phyloP scores from a whole-genome alignment of 2,797 vertebrate species.

The Labroides dimidiatus region DNA sequence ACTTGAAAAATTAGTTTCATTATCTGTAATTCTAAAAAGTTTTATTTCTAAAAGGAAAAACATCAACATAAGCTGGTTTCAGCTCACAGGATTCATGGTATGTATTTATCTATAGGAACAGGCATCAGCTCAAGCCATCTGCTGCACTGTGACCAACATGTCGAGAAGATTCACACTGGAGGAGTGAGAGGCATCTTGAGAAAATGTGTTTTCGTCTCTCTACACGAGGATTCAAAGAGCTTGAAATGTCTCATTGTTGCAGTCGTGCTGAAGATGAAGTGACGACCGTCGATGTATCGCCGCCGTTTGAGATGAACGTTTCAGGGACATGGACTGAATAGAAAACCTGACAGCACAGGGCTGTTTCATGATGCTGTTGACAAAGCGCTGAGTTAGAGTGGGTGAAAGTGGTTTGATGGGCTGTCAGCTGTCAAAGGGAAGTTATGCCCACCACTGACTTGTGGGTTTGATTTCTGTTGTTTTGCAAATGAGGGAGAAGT shows the following conservation, averaged over 20 bases:
- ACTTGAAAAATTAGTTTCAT: background rate
- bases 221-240: conserved; percentile 1
- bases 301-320: conserved; percentile 8
- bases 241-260: conserved; percentile 32
- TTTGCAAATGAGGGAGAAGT: background rate
- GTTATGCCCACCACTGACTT: background rate
- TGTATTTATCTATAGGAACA: conserved; percentile 23
- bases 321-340: conserved; percentile 4
- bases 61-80: background rate
- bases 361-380: conserved; percentile 9
- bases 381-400: background rate
- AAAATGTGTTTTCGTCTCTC: background rate
- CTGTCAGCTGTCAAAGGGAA: background rate
- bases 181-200: background rate
- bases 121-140: conserved; percentile 22
- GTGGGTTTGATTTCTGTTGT: background rate
- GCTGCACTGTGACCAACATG: conserved; percentile 9
- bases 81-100: conserved; percentile 7
- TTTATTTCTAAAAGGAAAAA: background rate
- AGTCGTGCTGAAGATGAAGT: background rate
- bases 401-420: background rate
- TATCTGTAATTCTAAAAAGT: background rate
- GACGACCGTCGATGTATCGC: conserved; percentile 11
- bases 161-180: conserved; percentile 20
- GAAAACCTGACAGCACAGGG: background rate